Evolutionary conservation across 2,888 invertebrate species (phyloP).

Genomic region (Dynastes hyllus): DNA sequence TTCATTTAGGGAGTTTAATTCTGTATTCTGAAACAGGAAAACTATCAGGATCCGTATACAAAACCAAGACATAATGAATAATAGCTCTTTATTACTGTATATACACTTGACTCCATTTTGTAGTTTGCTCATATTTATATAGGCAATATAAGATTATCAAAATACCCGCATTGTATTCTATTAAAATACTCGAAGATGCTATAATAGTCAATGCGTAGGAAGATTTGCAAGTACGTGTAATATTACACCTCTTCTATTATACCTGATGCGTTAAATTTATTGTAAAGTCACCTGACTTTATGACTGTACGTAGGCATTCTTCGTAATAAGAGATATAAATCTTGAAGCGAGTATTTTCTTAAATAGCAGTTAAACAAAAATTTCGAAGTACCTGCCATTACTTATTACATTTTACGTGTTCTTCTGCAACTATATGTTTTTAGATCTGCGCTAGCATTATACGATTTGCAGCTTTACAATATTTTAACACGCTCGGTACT

Average conservation of each 20-base stretch:
- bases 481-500: background rate
- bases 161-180: no score
- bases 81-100: no score
- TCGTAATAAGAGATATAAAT: background rate
- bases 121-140: no score
- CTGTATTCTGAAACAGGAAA: no score
- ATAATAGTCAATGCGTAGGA: background rate
- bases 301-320: background rate
- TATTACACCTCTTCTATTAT: background rate
- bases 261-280: background rate
- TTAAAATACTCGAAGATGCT: no score
- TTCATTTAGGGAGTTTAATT: no score
- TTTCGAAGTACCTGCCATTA: background rate
- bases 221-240: background rate
- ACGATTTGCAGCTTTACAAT: background rate
- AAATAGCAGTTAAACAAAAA: background rate
- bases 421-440: background rate
- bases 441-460: background rate
- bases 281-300: constrained; percentile 3
- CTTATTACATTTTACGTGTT: background rate
- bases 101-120: no score
- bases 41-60: no score
- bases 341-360: background rate
- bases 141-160: no score
- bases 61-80: no score